Percentiles rank a stretch among this genome's conserved stretches.
phyloP scores from a whole-genome alignment of 2,888 invertebrate genomes.

The Mesopsocus fuscifrons region DNA sequence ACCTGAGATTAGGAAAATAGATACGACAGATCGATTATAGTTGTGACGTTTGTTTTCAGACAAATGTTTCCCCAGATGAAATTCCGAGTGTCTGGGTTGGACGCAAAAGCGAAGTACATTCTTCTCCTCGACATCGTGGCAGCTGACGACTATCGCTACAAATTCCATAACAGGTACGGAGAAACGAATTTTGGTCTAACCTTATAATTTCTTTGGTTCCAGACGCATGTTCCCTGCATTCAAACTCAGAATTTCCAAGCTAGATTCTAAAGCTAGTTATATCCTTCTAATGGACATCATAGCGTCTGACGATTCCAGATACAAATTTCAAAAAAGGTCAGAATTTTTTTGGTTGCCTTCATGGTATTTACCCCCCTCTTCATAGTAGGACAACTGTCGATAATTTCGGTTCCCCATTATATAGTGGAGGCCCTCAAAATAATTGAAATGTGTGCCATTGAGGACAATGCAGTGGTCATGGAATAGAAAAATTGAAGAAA shows the following conservation, averaged over 20 bases:
- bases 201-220: constrained; percentile 27
- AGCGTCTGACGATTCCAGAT: constrained; percentile 88
- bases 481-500: no score
- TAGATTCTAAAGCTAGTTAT: constrained; percentile 96
- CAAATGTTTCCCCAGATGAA: constrained; percentile 99
- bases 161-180: constrained; percentile 89
- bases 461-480: no score
- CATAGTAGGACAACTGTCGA: no score
- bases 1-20: no score
- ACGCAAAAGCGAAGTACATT: constrained; percentile 98
- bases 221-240: constrained; percentile 97
- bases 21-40: no score
- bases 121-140: constrained; percentile 97
- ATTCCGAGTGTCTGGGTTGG: constrained; percentile 94
- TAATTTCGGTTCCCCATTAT: no score
- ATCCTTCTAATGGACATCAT: constrained; percentile 95
- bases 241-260: constrained; percentile 89
- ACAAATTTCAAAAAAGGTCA: constrained; percentile 88
- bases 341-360: no score
- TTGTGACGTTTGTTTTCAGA: constrained; percentile 40
- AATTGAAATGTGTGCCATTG: no score
- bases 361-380: no score
- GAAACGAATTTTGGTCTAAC: constrained; percentile 19
- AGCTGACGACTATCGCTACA: constrained; percentile 96
- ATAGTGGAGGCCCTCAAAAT: no score